Evolutionary conservation across 2,797 vertebrate genomes (phyloP), one percentile per base, ranked within the genome.

Genomic region (Dermochelys coriacea): DNA sequence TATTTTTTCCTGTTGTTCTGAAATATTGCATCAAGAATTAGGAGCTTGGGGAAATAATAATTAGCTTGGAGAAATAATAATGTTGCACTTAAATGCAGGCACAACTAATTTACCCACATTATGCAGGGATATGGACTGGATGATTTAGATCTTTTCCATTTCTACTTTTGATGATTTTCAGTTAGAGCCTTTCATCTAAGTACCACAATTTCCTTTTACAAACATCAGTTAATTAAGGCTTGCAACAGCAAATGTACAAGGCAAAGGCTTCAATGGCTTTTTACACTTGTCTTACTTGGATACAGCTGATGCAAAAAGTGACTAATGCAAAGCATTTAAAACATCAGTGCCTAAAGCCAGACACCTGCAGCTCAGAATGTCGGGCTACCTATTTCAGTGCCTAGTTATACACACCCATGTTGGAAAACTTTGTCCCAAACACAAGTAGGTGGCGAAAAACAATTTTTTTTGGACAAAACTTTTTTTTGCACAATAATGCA

Each of bases 221-320:
- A 93, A 82, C 51, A 93, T 85, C 82, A 80, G 61, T 50, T 87
- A 61, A 41, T 51, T 8, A 91, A 87, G 57, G 29, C 29, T 34
- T 16, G 25, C 77, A 45, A 52, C 11, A 78, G 29, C 10, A 71
- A 71, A 71, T 5, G 37, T 85, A 18, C 49, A 41, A 47, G 92
- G 19, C 9, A 29, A 77, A 47, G 80, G 49, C 2, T 45, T 51
- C 1, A 6, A 29, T 51, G 23, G 19, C 2, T 75, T 55, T 78
- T 0, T 1, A 50, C 23, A 5, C 47, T 2, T 0, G 0, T 86
- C 95, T 90, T 55, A 12, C 9, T 1, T 10, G 37, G 21, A 59
- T 78, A 87, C 78, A 55, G 3, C 9, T 16, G 14, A 82, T 2
- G 6, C 11, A 27, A 68, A 75, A 6, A n/a, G 3, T 34, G 2